These are phyloP conservation scores for Allolobophora icterica DNA, from an alignment of 2,888 invertebrate species.

Conservation along the genomic window DNA sequence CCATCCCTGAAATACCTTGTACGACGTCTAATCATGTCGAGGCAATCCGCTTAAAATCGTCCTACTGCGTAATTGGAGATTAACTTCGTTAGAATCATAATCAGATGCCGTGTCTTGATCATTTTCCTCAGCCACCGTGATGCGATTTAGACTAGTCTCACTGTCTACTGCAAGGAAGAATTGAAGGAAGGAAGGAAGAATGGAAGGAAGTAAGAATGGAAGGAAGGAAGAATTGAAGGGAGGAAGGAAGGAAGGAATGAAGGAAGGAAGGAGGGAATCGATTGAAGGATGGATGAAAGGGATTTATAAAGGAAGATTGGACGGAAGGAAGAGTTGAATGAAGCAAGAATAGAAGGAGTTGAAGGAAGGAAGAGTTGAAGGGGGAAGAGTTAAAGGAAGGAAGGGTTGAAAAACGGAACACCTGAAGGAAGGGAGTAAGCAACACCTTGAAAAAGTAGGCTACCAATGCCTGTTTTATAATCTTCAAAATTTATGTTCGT, in stretches of 20 bases:
- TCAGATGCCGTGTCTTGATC: not conserved
- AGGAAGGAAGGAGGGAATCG: not conserved
- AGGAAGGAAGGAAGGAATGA: not conserved
- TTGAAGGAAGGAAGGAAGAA: not conserved
- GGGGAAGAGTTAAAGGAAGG: too few relatives aligned
- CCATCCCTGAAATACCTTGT: not conserved
- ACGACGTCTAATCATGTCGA: not conserved
- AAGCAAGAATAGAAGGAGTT: too few relatives aligned
- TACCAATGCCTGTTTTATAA: too few relatives aligned
- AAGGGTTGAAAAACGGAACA: too few relatives aligned
- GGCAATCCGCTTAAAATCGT: slow-evolving; percentile 4
- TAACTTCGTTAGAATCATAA: not conserved
- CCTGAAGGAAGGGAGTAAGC: too few relatives aligned
- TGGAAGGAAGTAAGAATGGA: not conserved
- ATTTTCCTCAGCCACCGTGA: not conserved
- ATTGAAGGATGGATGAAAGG: too few relatives aligned
- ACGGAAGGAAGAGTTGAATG: not conserved
- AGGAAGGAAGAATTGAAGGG: not conserved
- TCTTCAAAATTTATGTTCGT: too few relatives aligned
- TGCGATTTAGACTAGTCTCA: not conserved
- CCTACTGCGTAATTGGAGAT: not conserved
- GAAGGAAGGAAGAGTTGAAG: too few relatives aligned
- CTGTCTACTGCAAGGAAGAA: not conserved
- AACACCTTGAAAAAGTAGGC: too few relatives aligned
- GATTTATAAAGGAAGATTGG: not conserved